Percentiles rank a stretch among this genome's conserved stretches.
Evolutionary conservation across 2,888 invertebrate species (phyloP).

Genomic region (Drosophila percnosoma): DNA sequence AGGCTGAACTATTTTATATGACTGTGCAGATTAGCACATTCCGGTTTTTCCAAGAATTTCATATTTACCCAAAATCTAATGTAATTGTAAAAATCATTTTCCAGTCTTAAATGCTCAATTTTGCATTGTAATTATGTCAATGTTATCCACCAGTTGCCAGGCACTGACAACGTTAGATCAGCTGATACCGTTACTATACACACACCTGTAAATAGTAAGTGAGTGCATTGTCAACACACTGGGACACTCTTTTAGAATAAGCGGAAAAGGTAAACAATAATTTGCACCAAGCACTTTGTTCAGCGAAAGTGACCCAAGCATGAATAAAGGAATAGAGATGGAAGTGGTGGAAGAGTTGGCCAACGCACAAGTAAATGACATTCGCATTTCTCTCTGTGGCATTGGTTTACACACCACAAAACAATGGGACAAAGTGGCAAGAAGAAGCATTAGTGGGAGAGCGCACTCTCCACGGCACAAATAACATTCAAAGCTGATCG

Average conservation of each 20-base stretch:
- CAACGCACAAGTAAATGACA: constrained; percentile 42
- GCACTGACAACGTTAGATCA: constrained; percentile 22
- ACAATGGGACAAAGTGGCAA: constrained; percentile 31
- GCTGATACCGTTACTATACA: constrained; percentile 19
- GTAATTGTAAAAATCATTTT: background rate
- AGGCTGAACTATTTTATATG: background rate
- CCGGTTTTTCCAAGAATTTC: constrained; percentile 13
- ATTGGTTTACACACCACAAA: constrained; percentile 44
- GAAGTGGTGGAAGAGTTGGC: background rate
- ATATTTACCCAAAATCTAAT: background rate
- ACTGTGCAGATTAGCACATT: constrained; percentile 1
- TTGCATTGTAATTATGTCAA: constrained; percentile 19
- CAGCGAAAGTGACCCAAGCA: constrained; percentile 26
- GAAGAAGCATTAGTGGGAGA: constrained; percentile 30
- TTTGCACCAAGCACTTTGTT: constrained; percentile 52
- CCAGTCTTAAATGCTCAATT: background rate
- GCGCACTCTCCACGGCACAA: constrained; percentile 39
- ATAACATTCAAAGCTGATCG: constrained; percentile 19
- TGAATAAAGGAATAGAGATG: constrained; percentile 10
- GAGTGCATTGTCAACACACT: constrained; percentile 34
- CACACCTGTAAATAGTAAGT: constrained; percentile 5
- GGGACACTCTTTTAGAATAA: constrained; percentile 40
- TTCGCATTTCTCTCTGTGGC: constrained; percentile 54
- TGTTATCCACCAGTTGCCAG: constrained; percentile 39
- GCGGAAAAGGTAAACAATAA: constrained; percentile 75